Evolutionary conservation across 2,113 vertebrate species (phyloP), one percentile per base, ranked within the genome.

Genomic region (Smithornis capensis): DNA sequence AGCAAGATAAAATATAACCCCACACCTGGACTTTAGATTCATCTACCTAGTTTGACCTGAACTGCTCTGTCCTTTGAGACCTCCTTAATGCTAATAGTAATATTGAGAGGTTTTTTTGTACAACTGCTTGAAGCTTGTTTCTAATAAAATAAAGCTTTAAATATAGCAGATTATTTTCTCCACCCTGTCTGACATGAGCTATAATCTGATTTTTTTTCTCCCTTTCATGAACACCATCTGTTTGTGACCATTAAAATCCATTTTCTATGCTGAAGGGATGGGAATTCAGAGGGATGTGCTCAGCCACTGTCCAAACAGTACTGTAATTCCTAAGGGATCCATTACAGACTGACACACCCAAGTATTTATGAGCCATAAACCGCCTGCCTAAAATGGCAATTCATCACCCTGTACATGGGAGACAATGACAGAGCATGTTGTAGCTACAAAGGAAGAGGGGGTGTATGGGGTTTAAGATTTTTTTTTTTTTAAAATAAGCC

Each of bases 291-390:
- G 62, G 68, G 92, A 89, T 93, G 77, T 90, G 76, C 88, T 93
- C 84, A 93, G 90, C 94, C 95, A 89, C 95, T 95, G 89, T 84
- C 90, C 93, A 96, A 96, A 96, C 84, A 95, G 90, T 62, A 75
- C 82, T 67, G 73, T 77, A 93, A 90, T 91, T 96, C 96, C 95
- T 94, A 74, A 86, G 91, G 92, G 97, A 97, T 90, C 87, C 95
- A 96, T 95, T 97, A 92, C 90, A 92, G 63, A 25, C 71, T 95
- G 95, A 97, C 95, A 97, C 96, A 97, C 95, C 96, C 96, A 94
- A 97, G 90, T 96, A 97, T 97, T 97, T 97, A 97, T 90, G 97
- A 97, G 95, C 94, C 89, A 97, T 95, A 96, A 96, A 94, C 81
- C 4, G 65, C 89, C 15, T 69, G 87, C 84, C 84, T 96, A 96